A percentile compares a stretch with the other conserved stretches of the same genome.
Evolutionary conservation across 2,797 vertebrate genomes (phyloP).

Genomic region (Brotogeris chrysoptera): DNA sequence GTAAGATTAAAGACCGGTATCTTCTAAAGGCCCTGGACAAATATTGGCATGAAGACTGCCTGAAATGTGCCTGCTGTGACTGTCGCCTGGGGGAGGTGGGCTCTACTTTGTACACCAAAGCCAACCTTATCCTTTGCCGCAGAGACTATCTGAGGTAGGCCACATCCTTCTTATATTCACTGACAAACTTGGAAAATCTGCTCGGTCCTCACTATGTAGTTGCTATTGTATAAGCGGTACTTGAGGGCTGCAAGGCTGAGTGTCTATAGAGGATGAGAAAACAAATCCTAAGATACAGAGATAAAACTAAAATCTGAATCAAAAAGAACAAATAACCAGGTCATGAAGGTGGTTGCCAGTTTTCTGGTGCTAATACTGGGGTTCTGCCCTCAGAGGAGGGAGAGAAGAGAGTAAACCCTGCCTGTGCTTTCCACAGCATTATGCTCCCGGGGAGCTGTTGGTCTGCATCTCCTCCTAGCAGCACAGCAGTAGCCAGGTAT

Average conservation of each 20-base stretch:
- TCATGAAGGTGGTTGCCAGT: fast-evolving
- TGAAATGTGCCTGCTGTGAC: conserved; percentile 98
- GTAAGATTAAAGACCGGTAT: conserved; percentile 99
- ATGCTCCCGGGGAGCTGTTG: fast-evolving
- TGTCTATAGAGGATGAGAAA: not conserved
- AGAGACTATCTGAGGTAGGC: conserved; percentile 97
- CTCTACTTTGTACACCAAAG: conserved; percentile 98
- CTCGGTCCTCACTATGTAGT: not conserved
- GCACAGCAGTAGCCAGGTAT: fast-evolving
- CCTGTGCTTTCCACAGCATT: fast-evolving
- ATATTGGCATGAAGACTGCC: conserved; percentile 98
- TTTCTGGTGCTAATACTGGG: not conserved
- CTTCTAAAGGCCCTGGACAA: conserved; percentile 98
- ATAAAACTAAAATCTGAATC: not conserved
- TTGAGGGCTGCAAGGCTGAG: not conserved
- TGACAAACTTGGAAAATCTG: not conserved
- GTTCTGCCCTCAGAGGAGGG: not conserved
- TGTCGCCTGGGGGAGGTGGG: conserved; percentile 96
- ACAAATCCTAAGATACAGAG: not conserved
- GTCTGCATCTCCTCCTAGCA: not conserved
- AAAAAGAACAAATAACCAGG: fast-evolving
- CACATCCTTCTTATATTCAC: not conserved
- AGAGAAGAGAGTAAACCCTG: not conserved
- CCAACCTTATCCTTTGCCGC: conserved; percentile 97
- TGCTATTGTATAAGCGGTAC: not conserved